Base-by-base conservation (phyloP, 30 jellyfish, hydroid and myxozoan genomes). In the Aurelia coerulea region DNA sequence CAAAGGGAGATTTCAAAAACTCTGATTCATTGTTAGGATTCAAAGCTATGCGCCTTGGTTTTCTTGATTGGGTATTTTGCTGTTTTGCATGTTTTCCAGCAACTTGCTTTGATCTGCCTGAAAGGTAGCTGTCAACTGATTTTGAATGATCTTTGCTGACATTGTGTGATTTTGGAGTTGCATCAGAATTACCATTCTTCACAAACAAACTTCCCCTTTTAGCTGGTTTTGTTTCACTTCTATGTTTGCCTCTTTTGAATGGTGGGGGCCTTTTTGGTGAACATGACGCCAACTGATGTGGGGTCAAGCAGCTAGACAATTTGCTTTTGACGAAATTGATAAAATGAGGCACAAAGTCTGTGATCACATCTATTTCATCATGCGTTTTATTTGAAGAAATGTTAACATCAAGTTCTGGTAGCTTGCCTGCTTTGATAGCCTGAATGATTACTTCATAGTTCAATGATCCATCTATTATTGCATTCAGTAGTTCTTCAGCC, bases 271-370 rank as follows among this genome's bases (percentile, higher is more conserved):
- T 70, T 50, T 83, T 83, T 11, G 92, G 92, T 17, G 92, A 83
- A 19, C 86, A 83, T 5, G 92, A 83, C 4, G 78, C 69, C 15
- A 68, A n/a, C 12, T 83, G 92, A 65, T 70, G 72, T 0, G 67
- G 54, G 29, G 92, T n/a, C 14, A 83, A 79, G 16, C 73, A 37
- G n/a, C 52, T n/a, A 0, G 92, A 83, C 6, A 83, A 74, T 50
- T 83, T 83, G 52, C 63, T 74, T 64, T 76, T 71, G 58, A 83
- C 73, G 39, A 68, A 83, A 46, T 62, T 64, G 62, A 83, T 79
- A 60, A 83, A 83, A 29, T 75, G 37, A 23, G 92, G 92, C 59
- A 83, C 92, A 58, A 83, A 83, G 18, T 83, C 92, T 39, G 60
- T 49, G 41, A 60, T 23, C 2, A 60, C 35, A 23, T 11, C 34